Percentiles rank a stretch among this genome's conserved stretches.
These are phyloP conservation scores for Ctenoplectra terminalis DNA, from an alignment of 1,140 invertebrate genomes.

Conservation along the genomic window DNA sequence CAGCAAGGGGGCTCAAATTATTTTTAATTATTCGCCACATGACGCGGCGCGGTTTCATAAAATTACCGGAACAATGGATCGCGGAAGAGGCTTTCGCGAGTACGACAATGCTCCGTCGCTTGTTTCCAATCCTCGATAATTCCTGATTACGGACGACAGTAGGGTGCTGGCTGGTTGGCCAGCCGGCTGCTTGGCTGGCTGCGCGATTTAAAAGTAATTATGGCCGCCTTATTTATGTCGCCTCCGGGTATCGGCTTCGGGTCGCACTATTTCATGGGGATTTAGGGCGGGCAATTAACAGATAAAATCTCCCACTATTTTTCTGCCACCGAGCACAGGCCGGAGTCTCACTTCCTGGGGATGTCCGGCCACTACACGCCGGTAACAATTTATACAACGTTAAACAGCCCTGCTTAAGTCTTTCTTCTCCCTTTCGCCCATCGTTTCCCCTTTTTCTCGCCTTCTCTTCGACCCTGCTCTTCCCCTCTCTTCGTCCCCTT, in stretches of 20 bases:
- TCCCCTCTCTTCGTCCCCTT: not conserved
- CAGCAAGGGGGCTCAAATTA: not conserved
- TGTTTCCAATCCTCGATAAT: constrained; percentile 60
- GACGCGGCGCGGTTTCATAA: constrained; percentile 21
- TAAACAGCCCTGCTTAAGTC: constrained; percentile 59
- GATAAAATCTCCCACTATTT: constrained; percentile 75
- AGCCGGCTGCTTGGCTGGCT: constrained; percentile 18
- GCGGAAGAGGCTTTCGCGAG: not conserved
- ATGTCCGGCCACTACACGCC: constrained; percentile 43
- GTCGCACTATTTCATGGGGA: constrained; percentile 72
- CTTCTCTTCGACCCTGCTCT: no score
- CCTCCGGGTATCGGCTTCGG: constrained; percentile 58
- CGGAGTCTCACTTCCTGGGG: constrained; percentile 52
- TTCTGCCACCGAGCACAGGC: constrained; percentile 57
- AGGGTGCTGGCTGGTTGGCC: not conserved
- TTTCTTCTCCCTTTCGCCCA: constrained; percentile 13
- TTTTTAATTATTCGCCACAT: constrained; percentile 47
- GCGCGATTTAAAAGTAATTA: constrained; percentile 74
- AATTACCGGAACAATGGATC: constrained; percentile 31
- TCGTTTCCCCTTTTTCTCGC: not conserved
- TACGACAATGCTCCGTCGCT: constrained; percentile 23
- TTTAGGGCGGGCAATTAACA: constrained; percentile 75
- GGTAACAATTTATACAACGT: constrained; percentile 68
- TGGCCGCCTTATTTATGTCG: constrained; percentile 71
- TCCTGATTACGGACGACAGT: constrained; percentile 60